Evolutionary conservation across 53 echinoderm and acorn worm genomes (phyloP), one percentile per base, ranked within the genome.

Genomic region (Paelopatides confundens): DNA sequence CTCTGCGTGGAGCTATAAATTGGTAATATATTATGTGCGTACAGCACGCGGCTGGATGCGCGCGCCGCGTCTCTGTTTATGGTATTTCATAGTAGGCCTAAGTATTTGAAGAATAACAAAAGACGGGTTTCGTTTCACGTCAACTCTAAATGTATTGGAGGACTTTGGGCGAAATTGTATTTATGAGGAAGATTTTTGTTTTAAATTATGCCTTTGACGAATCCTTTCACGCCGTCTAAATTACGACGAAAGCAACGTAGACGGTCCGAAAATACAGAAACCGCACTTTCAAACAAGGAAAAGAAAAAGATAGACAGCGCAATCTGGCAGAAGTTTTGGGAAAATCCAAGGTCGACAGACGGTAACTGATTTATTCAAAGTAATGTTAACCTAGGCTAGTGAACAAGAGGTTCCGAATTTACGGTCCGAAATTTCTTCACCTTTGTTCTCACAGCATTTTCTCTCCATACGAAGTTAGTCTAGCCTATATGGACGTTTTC

Each of bases 221-320:
- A 40, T 71, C 84, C 89, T 14, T 89, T 89, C 40, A 85, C 89
- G 43, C 89, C 89, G 48, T 89, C 89, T 15, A 58, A 83, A 24
- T 43, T 85, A 27, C 71, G 85, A 43, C 84, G 89, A 4, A 81
- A 81, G 6, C 70, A 82, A 3, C 81, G 67, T 13, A 65, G 69
- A 7, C 46, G 39, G 40, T 71, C 71, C 3, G 71, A 26, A 71
- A 71, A 39, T 71, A 24, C 46, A 0, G 71, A 71, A 13, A 71
- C 26, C 4, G 18, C 38, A 13, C n/a, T 26, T 23, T 15, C 12
- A 5, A 71, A 71, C 39, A 34, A 40, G 46, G 46, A 24, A n/a
- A 54, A 54, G 43, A 24, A 71, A 14, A 71, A 71, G 40, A 71
- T 71, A 24, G 71, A 71, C 71, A 46, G 13, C 47, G 38, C 43